Conservation (phyloP, 2,888 invertebrate genomes). For the Agrilus biguttatus region DNA sequence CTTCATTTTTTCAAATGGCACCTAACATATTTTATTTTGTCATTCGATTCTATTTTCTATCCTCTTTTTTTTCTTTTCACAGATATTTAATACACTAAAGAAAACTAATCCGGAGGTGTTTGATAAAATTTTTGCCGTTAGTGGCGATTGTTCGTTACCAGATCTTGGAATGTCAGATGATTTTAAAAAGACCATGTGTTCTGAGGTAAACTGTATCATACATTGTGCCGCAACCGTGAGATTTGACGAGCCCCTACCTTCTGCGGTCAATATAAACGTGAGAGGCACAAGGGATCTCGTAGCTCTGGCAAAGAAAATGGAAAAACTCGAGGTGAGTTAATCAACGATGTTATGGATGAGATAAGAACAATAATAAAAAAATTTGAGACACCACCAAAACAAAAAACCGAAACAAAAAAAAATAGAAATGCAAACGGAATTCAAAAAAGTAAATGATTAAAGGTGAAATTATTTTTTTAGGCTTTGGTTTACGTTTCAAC, state of each 20-base stretch:
- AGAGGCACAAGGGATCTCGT: constrained; percentile 48
- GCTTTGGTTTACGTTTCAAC: constrained; percentile 46
- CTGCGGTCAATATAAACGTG: constrained; percentile 56
- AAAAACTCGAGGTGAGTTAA: constrained; percentile 41
- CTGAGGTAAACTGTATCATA: constrained; percentile 49
- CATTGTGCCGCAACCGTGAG: constrained; percentile 64
- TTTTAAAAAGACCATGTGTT: constrained; percentile 33
- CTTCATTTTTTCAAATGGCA: too few relatives aligned
- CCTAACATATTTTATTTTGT: too few relatives aligned
- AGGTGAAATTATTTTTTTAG: constrained; percentile 23
- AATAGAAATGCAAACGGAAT: constrained; percentile 33
- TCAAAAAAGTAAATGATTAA: background rate
- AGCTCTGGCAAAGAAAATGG: constrained; percentile 48
- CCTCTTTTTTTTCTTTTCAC: constrained; percentile 7
- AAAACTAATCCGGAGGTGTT: constrained; percentile 29
- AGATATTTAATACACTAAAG: constrained; percentile 36
- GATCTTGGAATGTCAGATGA: constrained; percentile 36
- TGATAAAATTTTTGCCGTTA: constrained; percentile 37
- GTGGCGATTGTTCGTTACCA: constrained; percentile 38
- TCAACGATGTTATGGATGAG: too few relatives aligned
- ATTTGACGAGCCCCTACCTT: constrained; percentile 55
- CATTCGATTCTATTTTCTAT: too few relatives aligned
- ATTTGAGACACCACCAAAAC: constrained; percentile 47
- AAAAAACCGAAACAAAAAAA: constrained; percentile 48
- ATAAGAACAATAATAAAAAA: too few relatives aligned